These are phyloP conservation scores for Candidula unifasciata DNA, from an alignment of 2,888 invertebrate genomes.

Conservation along the genomic window DNA sequence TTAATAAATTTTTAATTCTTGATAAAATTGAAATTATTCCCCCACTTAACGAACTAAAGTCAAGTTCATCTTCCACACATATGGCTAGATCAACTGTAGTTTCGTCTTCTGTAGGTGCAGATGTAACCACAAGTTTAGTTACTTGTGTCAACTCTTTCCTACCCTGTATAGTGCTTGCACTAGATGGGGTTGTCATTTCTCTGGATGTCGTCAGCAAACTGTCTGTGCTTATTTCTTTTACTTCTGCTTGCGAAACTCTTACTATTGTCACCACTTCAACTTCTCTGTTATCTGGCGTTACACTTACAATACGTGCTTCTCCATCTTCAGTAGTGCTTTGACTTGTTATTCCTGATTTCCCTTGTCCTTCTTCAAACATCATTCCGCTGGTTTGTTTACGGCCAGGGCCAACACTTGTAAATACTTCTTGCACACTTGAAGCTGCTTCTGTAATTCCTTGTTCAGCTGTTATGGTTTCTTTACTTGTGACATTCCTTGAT, in stretches of 20 bases:
- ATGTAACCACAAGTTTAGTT: neutral
- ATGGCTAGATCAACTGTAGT: neutral
- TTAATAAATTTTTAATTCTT: neutral
- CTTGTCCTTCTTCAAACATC: neutral
- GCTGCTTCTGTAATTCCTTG: neutral
- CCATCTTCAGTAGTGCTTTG: too few relatives aligned
- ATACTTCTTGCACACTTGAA: neutral
- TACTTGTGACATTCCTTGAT: neutral
- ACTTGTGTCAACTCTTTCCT: neutral
- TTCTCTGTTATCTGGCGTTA: too few relatives aligned
- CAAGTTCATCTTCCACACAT: neutral
- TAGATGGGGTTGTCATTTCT: neutral
- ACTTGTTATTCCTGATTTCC: too few relatives aligned
- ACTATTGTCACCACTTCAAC: too few relatives aligned
- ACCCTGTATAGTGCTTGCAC: neutral
- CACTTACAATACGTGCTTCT: too few relatives aligned
- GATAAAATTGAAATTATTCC: slow-evolving; percentile 20
- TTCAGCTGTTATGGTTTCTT: neutral
- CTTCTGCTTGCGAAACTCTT: too few relatives aligned
- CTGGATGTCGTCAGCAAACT: neutral
- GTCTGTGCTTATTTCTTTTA: neutral
- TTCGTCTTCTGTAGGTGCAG: neutral
- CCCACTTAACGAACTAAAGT: neutral
- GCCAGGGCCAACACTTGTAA: neutral
- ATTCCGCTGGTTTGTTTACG: neutral